Conservation (phyloP, 2,888 invertebrate genomes). For the Isoperla grammatica region DNA sequence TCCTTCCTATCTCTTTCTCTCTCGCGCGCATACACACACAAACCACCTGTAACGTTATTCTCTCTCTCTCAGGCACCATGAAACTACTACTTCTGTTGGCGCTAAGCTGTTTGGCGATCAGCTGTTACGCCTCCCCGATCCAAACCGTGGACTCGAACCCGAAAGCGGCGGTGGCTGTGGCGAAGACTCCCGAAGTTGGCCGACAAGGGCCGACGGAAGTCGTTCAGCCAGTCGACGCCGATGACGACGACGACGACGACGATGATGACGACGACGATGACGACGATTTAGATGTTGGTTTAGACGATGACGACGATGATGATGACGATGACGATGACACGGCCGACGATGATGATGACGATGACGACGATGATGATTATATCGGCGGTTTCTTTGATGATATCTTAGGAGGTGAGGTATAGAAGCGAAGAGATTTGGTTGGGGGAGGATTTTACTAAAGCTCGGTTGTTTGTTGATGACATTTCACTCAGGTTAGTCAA, state of each 20-base stretch:
- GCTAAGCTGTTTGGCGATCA: slow-evolving; percentile 53
- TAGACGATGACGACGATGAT: slow-evolving; percentile 42
- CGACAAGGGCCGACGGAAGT: slow-evolving; percentile 6
- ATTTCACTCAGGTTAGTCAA: too few species aligned
- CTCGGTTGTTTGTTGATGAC: too few species aligned
- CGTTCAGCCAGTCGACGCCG: neutral
- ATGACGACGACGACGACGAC: slow-evolving; percentile 46
- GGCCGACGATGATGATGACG: slow-evolving; percentile 48
- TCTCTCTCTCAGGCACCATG: slow-evolving; percentile 41
- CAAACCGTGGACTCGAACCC: slow-evolving; percentile 36
- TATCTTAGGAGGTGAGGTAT: slow-evolving; percentile 66
- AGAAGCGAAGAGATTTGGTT: neutral
- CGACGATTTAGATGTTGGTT: slow-evolving; percentile 37
- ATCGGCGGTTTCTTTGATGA: slow-evolving; percentile 77
- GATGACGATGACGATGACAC: slow-evolving; percentile 46
- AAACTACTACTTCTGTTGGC: slow-evolving; percentile 57
- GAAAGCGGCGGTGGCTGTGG: neutral
- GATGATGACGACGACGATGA: slow-evolving; percentile 42
- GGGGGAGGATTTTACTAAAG: neutral
- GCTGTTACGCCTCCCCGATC: slow-evolving; percentile 46
- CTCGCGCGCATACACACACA: too few species aligned
- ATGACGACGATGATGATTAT: slow-evolving; percentile 34
- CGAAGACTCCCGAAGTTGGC: neutral
- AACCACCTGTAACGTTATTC: too few species aligned
- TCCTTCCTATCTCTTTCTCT: too few species aligned